Evolutionary conservation across 37 sponge, comb jelly and placozoan genomes (phyloP).

Genomic region (Aphrocallistes beatrix): DNA sequence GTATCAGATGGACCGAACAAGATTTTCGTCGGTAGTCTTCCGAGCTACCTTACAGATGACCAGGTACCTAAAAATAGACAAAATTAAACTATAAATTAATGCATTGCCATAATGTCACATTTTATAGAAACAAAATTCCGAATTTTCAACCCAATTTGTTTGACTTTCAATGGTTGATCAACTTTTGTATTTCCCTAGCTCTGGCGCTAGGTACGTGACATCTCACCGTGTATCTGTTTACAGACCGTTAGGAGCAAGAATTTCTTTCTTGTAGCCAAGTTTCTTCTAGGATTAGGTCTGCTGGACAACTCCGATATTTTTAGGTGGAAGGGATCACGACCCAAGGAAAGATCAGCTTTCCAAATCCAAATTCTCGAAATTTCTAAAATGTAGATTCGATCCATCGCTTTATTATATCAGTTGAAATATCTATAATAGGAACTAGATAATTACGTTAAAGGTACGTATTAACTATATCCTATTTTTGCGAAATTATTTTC

Average conservation of each 20-base stretch:
- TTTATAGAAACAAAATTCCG: too few relatives aligned
- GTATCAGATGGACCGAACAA: conserved; percentile 89
- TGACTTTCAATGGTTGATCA: neutral
- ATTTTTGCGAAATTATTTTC: too few relatives aligned
- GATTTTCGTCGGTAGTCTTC: conserved; percentile 89
- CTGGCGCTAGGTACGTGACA: neutral
- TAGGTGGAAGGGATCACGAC: too few relatives aligned
- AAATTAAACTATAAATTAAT: too few relatives aligned
- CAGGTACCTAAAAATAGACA: conserved; percentile 77
- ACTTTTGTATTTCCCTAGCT: neutral
- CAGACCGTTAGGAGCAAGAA: neutral
- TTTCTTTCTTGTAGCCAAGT: neutral
- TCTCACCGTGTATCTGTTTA: neutral
- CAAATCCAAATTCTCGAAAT: too few relatives aligned
- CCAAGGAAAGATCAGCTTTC: too few relatives aligned
- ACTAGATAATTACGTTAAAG: too few relatives aligned
- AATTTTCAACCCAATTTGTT: neutral
- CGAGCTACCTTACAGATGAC: conserved; percentile 91
- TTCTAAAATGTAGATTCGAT: too few relatives aligned
- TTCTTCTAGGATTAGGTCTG: neutral
- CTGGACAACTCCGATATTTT: neutral
- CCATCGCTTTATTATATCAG: too few relatives aligned
- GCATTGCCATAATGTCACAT: too few relatives aligned
- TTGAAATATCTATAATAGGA: too few relatives aligned
- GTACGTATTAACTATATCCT: too few relatives aligned